These are phyloP conservation scores for Chouioia cunea DNA, from an alignment of 2,888 invertebrate species.

Conservation along the genomic window DNA sequence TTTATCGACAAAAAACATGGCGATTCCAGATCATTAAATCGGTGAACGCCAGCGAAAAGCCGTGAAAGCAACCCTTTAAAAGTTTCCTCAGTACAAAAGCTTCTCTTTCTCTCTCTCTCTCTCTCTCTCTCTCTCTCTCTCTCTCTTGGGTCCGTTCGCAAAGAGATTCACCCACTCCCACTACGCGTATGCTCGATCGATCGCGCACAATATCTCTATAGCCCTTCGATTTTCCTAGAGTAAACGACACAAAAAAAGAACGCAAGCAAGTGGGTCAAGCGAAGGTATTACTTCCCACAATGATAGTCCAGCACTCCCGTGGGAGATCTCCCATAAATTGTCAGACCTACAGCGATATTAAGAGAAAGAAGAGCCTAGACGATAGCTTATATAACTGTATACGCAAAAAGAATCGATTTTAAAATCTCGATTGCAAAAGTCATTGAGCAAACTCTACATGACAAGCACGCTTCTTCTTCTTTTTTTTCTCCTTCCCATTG, in stretches of 20 bases:
- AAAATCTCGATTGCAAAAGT: constrained; percentile 21
- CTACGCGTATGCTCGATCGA: too few relatives aligned
- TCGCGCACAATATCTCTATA: neutral
- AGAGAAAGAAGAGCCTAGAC: constrained; percentile 3
- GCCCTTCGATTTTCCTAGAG: constrained; percentile 31
- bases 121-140: too few relatives aligned
- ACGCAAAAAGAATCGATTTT: neutral
- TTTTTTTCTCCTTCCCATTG: neutral
- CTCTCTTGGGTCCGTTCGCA: too few relatives aligned
- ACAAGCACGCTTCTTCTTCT: constrained; percentile 13
- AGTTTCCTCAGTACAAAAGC: too few relatives aligned
- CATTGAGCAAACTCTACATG: constrained; percentile 19
- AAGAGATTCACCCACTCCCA: too few relatives aligned
- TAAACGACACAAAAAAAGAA: neutral
- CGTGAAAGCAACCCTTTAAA: too few relatives aligned
- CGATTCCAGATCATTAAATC: too few relatives aligned
- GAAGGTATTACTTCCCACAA: constrained; percentile 63
- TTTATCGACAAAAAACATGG: too few relatives aligned
- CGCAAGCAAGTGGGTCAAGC: neutral
- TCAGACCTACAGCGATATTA: constrained; percentile 34
- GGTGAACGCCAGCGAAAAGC: too few relatives aligned
- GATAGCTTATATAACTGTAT: neutral
- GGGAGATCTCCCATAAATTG: constrained; percentile 65
- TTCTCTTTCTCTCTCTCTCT: too few relatives aligned
- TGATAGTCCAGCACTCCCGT: constrained; percentile 64